Evolutionary conservation across 2,113 vertebrate species (phyloP).

Genomic region (Nycticebus coucang): DNA sequence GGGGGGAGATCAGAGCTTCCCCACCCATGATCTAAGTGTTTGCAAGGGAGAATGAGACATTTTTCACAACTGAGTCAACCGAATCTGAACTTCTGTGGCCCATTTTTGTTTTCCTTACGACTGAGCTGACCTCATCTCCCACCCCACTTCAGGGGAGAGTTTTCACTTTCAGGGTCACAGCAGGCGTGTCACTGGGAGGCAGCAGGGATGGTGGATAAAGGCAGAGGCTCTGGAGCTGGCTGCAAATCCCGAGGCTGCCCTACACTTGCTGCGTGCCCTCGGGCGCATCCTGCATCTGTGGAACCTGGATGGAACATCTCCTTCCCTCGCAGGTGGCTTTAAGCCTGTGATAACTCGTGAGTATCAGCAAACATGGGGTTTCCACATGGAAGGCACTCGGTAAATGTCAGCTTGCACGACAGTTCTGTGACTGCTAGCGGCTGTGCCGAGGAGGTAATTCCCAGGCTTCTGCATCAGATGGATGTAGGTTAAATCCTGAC

Average conservation of each 20-base stretch:
- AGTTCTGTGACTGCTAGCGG: accelerated
- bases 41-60: no score
- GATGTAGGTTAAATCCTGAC: accelerated
- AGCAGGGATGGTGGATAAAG: neutral
- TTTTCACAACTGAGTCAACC: no score
- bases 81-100: no score
- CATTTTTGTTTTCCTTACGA: no score
- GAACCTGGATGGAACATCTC: neutral
- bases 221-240: neutral
- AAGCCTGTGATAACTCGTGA: accelerated
- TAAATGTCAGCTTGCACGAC: neutral
- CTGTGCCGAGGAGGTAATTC: no score
- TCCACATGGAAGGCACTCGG: accelerated
- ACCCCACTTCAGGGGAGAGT: accelerated
- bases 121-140: neutral
- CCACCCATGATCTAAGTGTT: no score
- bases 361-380: neutral
- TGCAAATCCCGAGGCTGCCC: no score
- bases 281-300: neutral
- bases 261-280: accelerated
- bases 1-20: no score
- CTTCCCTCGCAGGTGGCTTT: neutral
- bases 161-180: neutral
- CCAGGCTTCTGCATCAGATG: accelerated
- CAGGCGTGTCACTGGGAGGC: neutral